These are phyloP conservation scores for Ursus arctos DNA, from an alignment of 2,113 vertebrate species.

Conservation along the genomic window DNA sequence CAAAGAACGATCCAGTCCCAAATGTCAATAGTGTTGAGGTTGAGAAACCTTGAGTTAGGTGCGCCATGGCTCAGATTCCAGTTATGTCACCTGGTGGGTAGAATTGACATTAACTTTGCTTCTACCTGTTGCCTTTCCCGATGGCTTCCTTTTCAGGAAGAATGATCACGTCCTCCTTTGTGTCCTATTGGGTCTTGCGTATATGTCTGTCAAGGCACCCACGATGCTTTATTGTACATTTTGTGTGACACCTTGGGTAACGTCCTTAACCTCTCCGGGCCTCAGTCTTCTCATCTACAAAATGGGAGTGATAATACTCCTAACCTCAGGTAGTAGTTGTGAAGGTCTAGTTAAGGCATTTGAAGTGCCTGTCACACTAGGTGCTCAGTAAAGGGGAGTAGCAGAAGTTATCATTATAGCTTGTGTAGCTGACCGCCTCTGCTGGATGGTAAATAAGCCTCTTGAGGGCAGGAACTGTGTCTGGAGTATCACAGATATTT, in stretches of 20 bases:
- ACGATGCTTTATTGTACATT: not conserved
- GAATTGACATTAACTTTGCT: not conserved
- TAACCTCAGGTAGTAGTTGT: not conserved
- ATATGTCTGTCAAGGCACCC: not conserved
- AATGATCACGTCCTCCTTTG: not conserved
- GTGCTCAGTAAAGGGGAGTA: not conserved
- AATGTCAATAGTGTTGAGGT: no score
- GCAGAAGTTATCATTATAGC: not conserved
- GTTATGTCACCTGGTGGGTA: not conserved
- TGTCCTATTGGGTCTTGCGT: not conserved
- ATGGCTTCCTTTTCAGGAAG: not conserved
- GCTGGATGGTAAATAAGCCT: not conserved
- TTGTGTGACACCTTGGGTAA: not conserved
- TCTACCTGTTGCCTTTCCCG: not conserved
- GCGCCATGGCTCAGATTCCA: not conserved
- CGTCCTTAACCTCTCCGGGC: not conserved
- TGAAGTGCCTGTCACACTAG: not conserved
- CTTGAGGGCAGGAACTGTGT: not conserved
- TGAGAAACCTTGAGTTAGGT: not conserved
- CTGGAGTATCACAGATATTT: not conserved
- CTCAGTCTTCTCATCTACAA: not conserved
- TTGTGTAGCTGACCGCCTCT: not conserved
- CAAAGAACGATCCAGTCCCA: not conserved
- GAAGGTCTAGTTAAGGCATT: not conserved
- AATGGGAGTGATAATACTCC: not conserved